These are phyloP conservation scores for Cephalopachus bancanus DNA, from an alignment of 2,797 vertebrate species.

Conservation along the genomic window DNA sequence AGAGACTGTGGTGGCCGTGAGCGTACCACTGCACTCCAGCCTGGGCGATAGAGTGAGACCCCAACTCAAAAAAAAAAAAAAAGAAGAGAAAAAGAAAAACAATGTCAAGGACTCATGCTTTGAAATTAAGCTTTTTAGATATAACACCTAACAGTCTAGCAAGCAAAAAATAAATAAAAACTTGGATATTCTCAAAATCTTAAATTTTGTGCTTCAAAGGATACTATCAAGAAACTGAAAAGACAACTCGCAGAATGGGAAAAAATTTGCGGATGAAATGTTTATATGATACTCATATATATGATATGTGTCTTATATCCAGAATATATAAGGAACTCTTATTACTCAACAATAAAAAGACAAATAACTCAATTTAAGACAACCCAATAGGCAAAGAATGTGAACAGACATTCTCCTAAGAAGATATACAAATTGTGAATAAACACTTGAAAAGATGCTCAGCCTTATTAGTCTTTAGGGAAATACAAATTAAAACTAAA, in stretches of 20 bases:
- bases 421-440: neutral
- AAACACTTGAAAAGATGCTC: neutral
- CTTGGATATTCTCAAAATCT: constrained; percentile 2
- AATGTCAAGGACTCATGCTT: neutral
- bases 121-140: neutral
- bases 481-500: constrained; percentile 29
- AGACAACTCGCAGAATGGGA: neutral
- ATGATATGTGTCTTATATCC: neutral
- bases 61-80: no score
- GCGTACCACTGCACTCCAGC: no score
- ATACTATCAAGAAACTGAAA: constrained; percentile 24
- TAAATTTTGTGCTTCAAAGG: neutral
- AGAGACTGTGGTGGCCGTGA: no score
- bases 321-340: neutral
- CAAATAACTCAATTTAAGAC: constrained; percentile 36
- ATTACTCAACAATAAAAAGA: constrained; percentile 23
- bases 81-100: neutral
- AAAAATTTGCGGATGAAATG: constrained; percentile 22
- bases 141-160: neutral
- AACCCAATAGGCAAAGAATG: neutral
- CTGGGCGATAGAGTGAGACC: no score
- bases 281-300: constrained; percentile 5
- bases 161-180: neutral
- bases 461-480: neutral
- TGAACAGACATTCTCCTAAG: neutral